These are phyloP conservation scores for Antennarius maculatus DNA, from an alignment of 2,797 vertebrate genomes.

Conservation along the genomic window DNA sequence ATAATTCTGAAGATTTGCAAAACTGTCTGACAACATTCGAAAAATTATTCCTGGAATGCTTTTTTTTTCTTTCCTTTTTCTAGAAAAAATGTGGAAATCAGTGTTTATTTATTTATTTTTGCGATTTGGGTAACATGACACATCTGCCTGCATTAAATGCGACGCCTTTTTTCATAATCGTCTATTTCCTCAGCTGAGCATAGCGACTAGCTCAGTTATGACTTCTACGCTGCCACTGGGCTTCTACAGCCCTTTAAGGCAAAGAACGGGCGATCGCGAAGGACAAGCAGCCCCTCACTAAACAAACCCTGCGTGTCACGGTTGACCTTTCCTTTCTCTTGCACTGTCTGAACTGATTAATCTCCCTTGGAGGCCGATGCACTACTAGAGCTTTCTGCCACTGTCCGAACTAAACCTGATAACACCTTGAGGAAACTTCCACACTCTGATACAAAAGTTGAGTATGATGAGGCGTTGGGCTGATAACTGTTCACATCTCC, in stretches of 20 bases:
- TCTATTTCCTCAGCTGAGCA: not conserved
- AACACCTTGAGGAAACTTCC: constrained; percentile 41
- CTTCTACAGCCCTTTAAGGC: constrained; percentile 51
- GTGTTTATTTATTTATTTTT: not conserved
- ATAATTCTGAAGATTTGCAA: not conserved
- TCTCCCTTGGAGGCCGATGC: constrained; percentile 47
- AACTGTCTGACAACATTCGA: not conserved
- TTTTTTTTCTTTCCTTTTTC: not conserved
- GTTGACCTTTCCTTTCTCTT: constrained; percentile 71
- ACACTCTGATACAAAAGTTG: constrained; percentile 40
- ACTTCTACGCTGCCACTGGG: constrained; percentile 20
- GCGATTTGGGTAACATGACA: not conserved
- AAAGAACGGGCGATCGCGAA: constrained; percentile 50
- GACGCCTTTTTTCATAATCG: constrained; percentile 13
- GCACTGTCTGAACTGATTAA: constrained; percentile 69
- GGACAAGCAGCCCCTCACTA: constrained; percentile 50
- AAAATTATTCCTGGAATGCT: not conserved
- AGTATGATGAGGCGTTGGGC: constrained; percentile 9
- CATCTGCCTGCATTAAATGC: not conserved
- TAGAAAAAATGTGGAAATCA: not conserved
- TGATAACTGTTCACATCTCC: constrained; percentile 44
- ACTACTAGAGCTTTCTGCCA: constrained; percentile 36
- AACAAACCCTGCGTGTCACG: constrained; percentile 53
- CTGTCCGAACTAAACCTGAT: constrained; percentile 44
- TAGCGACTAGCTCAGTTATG: constrained; percentile 28